Conservation (phyloP, 2,797 vertebrate genomes). For the Vultur gryphus region DNA sequence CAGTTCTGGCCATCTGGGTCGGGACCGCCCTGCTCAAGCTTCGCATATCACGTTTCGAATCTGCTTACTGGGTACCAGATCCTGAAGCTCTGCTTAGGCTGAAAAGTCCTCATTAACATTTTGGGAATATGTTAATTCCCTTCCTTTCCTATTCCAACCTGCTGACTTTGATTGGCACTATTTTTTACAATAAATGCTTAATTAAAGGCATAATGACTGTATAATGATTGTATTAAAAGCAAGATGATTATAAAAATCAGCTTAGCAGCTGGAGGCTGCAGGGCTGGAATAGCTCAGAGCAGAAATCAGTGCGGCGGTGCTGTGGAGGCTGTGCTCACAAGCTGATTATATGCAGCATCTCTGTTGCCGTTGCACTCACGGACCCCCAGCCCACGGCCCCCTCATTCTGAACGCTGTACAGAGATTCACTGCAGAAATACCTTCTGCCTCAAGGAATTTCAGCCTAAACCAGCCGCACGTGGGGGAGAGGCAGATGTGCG, state of each 20-base stretch:
- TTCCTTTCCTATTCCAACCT: neutral
- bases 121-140: neutral
- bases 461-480: neutral
- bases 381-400: neutral
- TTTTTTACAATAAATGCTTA: conserved; percentile 49
- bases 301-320: neutral
- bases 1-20: neutral
- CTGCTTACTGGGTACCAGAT: neutral
- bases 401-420: accelerated
- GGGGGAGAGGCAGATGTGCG: neutral
- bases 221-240: conserved; percentile 36
- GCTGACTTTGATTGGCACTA: conserved; percentile 51
- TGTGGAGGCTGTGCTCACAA: neutral
- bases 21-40: neutral
- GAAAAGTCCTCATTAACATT: conserved; percentile 17
- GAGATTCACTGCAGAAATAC: neutral
- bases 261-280: conserved; percentile 7
- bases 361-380: accelerated
- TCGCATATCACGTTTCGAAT: neutral
- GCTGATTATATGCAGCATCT: neutral
- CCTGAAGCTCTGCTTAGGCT: neutral
- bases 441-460: neutral
- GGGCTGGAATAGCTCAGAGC: neutral
- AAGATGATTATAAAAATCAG: conserved; percentile 21
- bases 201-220: conserved; percentile 38